A percentile compares a stretch with the other conserved stretches of the same genome.
Conservation (phyloP, 2,113 vertebrate species). For the Thryonomys swinderianus region DNA sequence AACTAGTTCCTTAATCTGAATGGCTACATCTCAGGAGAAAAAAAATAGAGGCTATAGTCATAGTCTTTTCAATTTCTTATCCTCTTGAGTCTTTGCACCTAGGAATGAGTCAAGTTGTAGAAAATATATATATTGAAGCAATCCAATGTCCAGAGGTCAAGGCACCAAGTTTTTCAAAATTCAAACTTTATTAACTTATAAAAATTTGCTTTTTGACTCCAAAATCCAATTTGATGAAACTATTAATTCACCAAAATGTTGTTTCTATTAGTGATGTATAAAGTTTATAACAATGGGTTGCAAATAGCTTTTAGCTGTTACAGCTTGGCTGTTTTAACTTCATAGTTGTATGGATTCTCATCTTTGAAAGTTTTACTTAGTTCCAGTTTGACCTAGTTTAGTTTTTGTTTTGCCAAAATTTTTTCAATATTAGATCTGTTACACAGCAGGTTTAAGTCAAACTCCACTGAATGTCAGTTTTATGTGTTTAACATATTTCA, state of each 20-base stretch:
- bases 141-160: background rate
- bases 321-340: background rate
- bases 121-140: slow-evolving; percentile 47
- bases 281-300: background rate
- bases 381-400: slow-evolving; percentile 43
- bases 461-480: slow-evolving; percentile 21
- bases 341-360: background rate
- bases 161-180: slow-evolving; percentile 42
- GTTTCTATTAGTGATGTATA: background rate
- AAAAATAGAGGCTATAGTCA: background rate
- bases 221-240: slow-evolving; percentile 30
- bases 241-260: slow-evolving; percentile 35
- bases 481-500: slow-evolving; percentile 12
- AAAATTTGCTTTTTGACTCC: slow-evolving; percentile 13
- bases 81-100: background rate
- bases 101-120: slow-evolving; percentile 10
- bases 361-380: slow-evolving; percentile 26
- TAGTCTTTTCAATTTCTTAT: background rate
- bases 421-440: background rate
- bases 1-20: slow-evolving; percentile 1
- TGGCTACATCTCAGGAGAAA: background rate
- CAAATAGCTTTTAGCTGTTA: background rate
- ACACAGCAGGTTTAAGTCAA: background rate
- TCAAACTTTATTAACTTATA: background rate
- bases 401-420: slow-evolving; percentile 37